phyloP scores from a whole-genome alignment of 2,888 invertebrate genomes.

The Halocaridina rubra region DNA sequence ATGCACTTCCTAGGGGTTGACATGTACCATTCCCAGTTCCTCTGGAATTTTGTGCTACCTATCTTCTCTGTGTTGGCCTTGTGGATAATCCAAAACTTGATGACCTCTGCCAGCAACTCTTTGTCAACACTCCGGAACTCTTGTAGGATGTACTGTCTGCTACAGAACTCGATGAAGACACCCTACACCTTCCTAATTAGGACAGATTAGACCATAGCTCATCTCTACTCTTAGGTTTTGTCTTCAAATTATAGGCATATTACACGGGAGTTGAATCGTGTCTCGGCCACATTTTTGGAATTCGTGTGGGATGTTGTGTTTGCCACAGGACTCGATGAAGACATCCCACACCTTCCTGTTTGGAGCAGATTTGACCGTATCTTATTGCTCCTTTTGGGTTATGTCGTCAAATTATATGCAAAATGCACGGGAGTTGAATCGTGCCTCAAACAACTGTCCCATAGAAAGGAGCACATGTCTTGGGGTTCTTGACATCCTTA shows the following conservation, averaged over 20 bases:
- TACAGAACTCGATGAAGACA: too few relatives aligned
- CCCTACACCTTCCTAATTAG: too few relatives aligned
- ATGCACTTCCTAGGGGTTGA: too few relatives aligned
- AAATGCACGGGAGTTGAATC: not conserved
- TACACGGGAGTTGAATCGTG: not conserved
- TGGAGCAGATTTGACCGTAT: conserved; percentile 21
- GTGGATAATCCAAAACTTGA: too few relatives aligned
- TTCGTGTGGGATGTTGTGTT: conserved; percentile 3
- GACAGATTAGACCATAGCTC: too few relatives aligned
- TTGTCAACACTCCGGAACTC: too few relatives aligned
- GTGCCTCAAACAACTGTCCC: not conserved
- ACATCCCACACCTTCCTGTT: conserved; percentile 17
- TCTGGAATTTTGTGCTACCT: too few relatives aligned
- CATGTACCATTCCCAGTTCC: too few relatives aligned
- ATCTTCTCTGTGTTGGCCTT: too few relatives aligned
- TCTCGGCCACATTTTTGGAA: not conserved
- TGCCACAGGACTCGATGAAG: not conserved
- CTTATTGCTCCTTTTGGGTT: not conserved
- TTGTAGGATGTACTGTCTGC: too few relatives aligned
- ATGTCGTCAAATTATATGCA: conserved; percentile 29
- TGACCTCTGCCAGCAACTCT: too few relatives aligned
- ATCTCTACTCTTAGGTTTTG: too few relatives aligned
- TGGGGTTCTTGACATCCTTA: conserved; percentile 1
- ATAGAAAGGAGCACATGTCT: conserved; percentile 6
- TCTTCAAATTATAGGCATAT: not conserved